Percentiles rank a stretch among this genome's conserved stretches.
phyloP scores from a whole-genome alignment of 2,113 vertebrate species.

The Chamaetylas fuelleborni region DNA sequence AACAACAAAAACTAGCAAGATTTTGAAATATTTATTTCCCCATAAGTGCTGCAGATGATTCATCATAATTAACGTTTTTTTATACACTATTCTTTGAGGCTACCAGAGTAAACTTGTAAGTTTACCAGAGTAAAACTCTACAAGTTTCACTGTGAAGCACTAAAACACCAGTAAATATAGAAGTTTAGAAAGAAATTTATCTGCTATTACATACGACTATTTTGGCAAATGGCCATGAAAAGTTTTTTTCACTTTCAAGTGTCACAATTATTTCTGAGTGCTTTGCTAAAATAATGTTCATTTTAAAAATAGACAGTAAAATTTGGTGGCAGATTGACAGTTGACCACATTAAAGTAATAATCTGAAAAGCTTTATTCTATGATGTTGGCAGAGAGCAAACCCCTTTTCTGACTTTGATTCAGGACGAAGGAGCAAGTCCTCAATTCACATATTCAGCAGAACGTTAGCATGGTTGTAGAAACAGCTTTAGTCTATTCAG shows the following conservation, averaged over 20 bases:
- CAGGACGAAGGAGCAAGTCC: neutral
- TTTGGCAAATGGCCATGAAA: neutral
- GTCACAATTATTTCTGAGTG: neutral
- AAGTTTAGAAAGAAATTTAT: neutral
- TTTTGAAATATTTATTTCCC: neutral
- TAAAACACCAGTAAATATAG: neutral
- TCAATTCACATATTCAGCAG: neutral
- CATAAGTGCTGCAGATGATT: rapidly evolving
- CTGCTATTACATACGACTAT: neutral
- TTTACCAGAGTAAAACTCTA: neutral
- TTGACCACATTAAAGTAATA: neutral
- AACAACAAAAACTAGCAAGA: neutral
- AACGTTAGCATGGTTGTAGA: neutral
- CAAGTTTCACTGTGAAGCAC: neutral
- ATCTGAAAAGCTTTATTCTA: neutral
- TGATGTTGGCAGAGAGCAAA: neutral
- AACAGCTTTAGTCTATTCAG: neutral
- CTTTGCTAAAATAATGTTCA: neutral
- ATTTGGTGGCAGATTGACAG: neutral
- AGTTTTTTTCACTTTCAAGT: neutral
- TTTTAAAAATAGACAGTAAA: neutral
- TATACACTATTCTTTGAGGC: neutral
- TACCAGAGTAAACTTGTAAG: neutral
- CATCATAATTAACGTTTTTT: neutral
- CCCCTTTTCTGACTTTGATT: neutral